These are phyloP conservation scores for Ceratoteleas bidentatus DNA, from an alignment of 1,140 invertebrate genomes.

Conservation along the genomic window DNA sequence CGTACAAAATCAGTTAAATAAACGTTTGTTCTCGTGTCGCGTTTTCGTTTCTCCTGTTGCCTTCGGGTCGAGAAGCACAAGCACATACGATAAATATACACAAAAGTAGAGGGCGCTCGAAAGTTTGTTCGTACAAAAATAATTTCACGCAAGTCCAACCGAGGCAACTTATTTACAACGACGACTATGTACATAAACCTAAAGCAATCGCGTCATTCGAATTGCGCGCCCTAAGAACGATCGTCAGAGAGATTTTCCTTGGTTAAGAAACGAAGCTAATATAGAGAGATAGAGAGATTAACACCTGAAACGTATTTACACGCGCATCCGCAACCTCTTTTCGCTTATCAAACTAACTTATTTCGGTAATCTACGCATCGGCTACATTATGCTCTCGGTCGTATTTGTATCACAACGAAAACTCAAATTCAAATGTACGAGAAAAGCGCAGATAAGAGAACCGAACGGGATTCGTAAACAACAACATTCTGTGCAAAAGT, in stretches of 20 bases:
- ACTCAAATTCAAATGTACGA: neutral
- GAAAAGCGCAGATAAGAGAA: no score
- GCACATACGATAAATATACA: constrained; percentile 46
- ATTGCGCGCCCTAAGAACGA: no score
- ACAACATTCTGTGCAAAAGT: constrained; percentile 26
- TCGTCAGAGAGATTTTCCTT: no score
- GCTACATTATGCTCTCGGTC: constrained; percentile 35
- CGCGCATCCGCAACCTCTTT: no score
- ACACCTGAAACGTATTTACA: no score
- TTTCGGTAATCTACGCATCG: constrained; percentile 8
- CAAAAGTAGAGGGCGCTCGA: constrained; percentile 7
- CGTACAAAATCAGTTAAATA: neutral
- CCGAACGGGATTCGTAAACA: neutral
- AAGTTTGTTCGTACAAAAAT: constrained; percentile 39
- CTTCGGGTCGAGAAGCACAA: neutral
- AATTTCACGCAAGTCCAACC: constrained; percentile 33
- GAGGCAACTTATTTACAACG: constrained; percentile 40
- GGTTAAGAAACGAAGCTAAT: no score
- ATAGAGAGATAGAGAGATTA: no score
- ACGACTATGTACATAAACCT: constrained; percentile 40
- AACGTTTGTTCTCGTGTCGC: neutral
- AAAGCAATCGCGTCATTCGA: no score
- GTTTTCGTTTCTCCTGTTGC: neutral
- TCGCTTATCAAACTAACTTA: neutral
- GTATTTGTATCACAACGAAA: constrained; percentile 36